Evolutionary conservation across 2,797 vertebrate species (phyloP).

Genomic region (Melanotaenia pygmaea): DNA sequence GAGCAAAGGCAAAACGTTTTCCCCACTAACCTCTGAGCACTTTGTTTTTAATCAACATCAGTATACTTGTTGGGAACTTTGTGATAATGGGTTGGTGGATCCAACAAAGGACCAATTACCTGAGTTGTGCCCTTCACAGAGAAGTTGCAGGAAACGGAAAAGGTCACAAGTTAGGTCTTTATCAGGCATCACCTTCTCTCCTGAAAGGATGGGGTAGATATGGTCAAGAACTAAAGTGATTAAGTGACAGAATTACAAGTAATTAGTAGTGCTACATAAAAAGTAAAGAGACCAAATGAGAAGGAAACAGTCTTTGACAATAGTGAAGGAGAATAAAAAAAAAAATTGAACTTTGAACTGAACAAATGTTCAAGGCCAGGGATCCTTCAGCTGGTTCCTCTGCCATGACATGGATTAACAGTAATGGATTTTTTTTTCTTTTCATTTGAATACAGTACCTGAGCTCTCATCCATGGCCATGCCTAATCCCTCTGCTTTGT

Average conservation of each 20-base stretch:
- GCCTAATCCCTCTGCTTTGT: constrained; percentile 97
- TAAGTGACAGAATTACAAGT: constrained; percentile 54
- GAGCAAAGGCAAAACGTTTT: neutral
- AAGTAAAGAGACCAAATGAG: constrained; percentile 39
- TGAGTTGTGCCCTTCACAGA: constrained; percentile 97
- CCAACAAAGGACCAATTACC: constrained; percentile 77
- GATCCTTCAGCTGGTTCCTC: constrained; percentile 40
- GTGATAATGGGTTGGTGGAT: neutral
- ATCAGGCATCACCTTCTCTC: constrained; percentile 93
- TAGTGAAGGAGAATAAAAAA: constrained; percentile 15
- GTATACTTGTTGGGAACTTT: neutral
- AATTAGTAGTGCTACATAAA: constrained; percentile 33
- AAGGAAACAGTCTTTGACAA: constrained; percentile 30
- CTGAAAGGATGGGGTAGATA: constrained; percentile 69
- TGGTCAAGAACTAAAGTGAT: constrained; percentile 57
- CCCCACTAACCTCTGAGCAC: neutral
- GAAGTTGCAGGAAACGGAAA: constrained; percentile 94
- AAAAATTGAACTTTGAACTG: constrained; percentile 26
- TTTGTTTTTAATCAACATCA: neutral
- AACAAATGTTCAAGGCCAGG: constrained; percentile 35
- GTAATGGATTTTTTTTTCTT: constrained; percentile 48
- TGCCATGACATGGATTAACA: constrained; percentile 44
- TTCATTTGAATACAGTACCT: constrained; percentile 84
- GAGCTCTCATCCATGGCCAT: constrained; percentile 92
- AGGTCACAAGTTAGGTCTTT: constrained; percentile 94